Conservation (phyloP, 2,797 vertebrate species). For the Ispidina picta region DNA sequence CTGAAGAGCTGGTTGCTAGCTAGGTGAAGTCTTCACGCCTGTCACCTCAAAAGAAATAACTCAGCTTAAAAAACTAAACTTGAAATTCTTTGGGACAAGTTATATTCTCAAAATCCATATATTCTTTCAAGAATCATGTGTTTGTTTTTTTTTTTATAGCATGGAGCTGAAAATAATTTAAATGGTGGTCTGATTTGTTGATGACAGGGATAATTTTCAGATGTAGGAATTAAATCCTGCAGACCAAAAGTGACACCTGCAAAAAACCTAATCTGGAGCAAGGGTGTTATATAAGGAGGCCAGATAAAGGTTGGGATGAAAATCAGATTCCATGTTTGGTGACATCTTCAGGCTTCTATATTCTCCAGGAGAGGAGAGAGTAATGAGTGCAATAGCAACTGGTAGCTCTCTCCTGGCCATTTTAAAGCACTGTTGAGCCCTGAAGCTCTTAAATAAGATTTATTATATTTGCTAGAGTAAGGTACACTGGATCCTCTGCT, state of each 20-base stretch:
- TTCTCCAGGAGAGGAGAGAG: neutral
- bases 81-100: neutral
- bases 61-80: neutral
- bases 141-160: neutral
- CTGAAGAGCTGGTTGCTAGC: neutral
- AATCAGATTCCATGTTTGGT: neutral
- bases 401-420: neutral
- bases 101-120: neutral
- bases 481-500: neutral
- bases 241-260: neutral
- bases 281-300: neutral
- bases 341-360: neutral
- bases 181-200: neutral
- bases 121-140: neutral
- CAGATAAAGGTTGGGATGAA: neutral
- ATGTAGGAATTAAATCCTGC: neutral
- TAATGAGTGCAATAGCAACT: neutral
- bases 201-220: neutral
- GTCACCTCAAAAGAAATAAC: neutral
- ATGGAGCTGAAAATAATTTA: neutral
- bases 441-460: conserved; percentile 28
- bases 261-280: neutral
- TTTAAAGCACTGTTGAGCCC: neutral
- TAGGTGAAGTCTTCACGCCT: neutral
- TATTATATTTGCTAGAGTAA: conserved; percentile 5